These are phyloP conservation scores for Hypomesus transpacificus DNA, from an alignment of 2,113 vertebrate species.

Conservation along the genomic window DNA sequence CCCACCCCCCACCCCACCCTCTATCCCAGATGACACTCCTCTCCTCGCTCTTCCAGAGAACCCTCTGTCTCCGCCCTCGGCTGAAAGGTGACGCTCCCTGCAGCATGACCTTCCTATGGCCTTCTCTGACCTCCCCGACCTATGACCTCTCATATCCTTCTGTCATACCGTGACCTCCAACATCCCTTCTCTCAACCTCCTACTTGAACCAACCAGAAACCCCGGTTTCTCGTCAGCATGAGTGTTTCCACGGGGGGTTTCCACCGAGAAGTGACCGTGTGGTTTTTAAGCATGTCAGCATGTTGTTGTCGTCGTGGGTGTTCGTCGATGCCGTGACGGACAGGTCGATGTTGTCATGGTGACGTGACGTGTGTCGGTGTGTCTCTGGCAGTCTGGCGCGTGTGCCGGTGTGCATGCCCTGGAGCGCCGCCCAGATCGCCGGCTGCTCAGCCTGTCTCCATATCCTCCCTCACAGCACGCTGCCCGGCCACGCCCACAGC, in stretches of 20 bases:
- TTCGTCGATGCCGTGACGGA: slow-evolving; percentile 42
- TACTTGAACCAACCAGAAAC: too few relatives aligned
- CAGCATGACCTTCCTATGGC: too few relatives aligned
- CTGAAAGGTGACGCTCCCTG: background rate
- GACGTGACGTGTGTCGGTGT: slow-evolving; percentile 43
- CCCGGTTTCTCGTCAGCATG: too few relatives aligned
- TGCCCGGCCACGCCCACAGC: slow-evolving; percentile 65
- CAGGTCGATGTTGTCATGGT: slow-evolving; percentile 51
- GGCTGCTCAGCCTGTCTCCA: slow-evolving; percentile 78
- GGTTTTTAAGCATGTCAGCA: background rate
- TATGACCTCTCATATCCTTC: background rate
- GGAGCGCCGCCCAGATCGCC: slow-evolving; percentile 65
- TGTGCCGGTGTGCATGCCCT: slow-evolving; percentile 67
- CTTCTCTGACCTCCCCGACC: background rate
- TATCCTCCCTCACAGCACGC: slow-evolving; percentile 80
- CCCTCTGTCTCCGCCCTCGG: background rate
- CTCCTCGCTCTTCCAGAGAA: background rate
- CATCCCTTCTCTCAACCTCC: too few relatives aligned
- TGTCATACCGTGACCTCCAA: too few relatives aligned
- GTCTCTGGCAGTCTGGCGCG: slow-evolving; percentile 61
- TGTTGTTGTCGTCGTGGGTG: background rate
- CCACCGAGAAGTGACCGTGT: too few relatives aligned
- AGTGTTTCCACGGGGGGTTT: too few relatives aligned
- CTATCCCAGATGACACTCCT: background rate
- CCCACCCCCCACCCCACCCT: background rate